phyloP scores from a whole-genome alignment of 2,797 vertebrate species.

The Mastacembelus armatus region DNA sequence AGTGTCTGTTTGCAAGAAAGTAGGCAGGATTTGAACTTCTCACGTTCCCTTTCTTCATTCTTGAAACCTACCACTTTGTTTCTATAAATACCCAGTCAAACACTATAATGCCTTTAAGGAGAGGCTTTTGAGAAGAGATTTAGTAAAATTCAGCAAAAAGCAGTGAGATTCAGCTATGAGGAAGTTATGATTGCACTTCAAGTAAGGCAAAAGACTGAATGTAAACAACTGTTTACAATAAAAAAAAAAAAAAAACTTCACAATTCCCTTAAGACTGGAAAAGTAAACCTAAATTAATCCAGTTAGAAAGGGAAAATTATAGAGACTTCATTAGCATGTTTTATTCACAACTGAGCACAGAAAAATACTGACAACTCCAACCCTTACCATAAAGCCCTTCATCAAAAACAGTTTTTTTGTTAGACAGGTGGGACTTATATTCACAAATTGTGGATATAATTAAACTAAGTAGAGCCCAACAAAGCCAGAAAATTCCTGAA shows the following conservation, averaged over 20 bases:
- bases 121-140: too few species aligned
- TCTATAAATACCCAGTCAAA: too few species aligned
- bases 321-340: background rate
- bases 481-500: slow-evolving; percentile 7
- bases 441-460: too few species aligned
- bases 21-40: too few species aligned
- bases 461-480: slow-evolving; percentile 3
- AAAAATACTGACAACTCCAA: background rate
- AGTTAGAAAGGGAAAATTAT: background rate
- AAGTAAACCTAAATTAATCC: background rate
- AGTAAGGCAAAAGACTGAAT: background rate
- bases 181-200: background rate
- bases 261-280: background rate
- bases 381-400: background rate
- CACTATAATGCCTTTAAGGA: too few species aligned
- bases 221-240: background rate
- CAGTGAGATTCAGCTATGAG: too few species aligned
- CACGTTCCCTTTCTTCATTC: too few species aligned
- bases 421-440: background rate
- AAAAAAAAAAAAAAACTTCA: too few species aligned
- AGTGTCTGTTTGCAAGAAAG: too few species aligned
- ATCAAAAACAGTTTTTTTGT: background rate
- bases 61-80: too few species aligned
- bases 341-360: background rate
- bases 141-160: too few species aligned